phyloP scores from a whole-genome alignment of 2,888 invertebrate genomes.

The Harpagoxenus sublaevis region DNA sequence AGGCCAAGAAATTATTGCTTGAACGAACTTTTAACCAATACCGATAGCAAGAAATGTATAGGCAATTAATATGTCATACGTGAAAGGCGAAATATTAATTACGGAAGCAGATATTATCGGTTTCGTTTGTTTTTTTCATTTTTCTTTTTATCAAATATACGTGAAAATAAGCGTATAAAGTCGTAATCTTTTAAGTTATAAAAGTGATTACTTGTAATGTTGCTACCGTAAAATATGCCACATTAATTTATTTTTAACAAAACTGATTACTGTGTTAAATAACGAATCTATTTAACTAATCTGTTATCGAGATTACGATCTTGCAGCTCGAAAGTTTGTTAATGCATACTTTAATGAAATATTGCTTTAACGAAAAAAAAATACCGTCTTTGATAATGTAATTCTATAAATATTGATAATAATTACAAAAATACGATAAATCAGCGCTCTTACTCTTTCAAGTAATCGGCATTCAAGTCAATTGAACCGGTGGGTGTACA shows the following conservation, averaged over 20 bases:
- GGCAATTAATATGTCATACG: slow-evolving; percentile 35
- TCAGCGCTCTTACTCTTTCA: slow-evolving; percentile 39
- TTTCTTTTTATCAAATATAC: neutral
- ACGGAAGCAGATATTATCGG: slow-evolving; percentile 32
- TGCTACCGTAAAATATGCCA: neutral
- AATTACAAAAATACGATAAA: slow-evolving; percentile 1
- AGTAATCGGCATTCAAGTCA: slow-evolving; percentile 64
- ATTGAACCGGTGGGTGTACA: slow-evolving; percentile 65
- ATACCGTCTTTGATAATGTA: neutral
- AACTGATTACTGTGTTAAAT: neutral
- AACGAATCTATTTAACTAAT: neutral
- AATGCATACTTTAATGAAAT: neutral
- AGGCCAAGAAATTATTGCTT: slow-evolving; percentile 41
- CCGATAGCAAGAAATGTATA: slow-evolving; percentile 46
- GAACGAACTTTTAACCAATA: slow-evolving; percentile 41
- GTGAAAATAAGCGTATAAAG: neutral
- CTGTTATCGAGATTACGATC: neutral
- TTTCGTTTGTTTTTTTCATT: neutral
- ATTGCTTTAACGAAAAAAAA: neutral
- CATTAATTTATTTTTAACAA: neutral
- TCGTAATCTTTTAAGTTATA: neutral
- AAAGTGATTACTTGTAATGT: neutral
- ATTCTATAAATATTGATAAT: neutral
- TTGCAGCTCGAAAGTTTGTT: neutral
- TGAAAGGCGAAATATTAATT: slow-evolving; percentile 35